Base-by-base conservation (phyloP, 1,140 invertebrate genomes). In the Antheraea pernyi region DNA sequence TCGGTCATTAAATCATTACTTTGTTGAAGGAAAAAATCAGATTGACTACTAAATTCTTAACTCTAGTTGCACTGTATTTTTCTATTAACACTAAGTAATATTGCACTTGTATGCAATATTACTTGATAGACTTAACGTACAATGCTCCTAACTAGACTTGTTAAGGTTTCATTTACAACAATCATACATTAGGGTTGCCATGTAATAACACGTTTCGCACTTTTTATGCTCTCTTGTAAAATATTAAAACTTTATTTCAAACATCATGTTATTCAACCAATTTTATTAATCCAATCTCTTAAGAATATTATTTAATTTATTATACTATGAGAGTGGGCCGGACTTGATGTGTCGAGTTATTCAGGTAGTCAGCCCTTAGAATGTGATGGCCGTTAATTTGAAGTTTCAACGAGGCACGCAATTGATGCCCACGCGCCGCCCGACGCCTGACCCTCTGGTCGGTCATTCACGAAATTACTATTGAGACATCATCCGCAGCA, bases 341-440 rank as follows among this genome's bases (percentile, higher is more conserved):
- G 0, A 16, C 16, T 53, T 16, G 13, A 53, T 53, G 13, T 16
- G 9, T 6, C 11, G 11, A 13, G 11, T 16, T n/a, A 53, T 53
- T 53, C 11, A 63, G 61, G 37, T 46, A 39, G 39, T 37, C 53
- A 59, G 65, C 65, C 48, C 48, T 67, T 67, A 59, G 30, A 69
- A 60, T 75, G 59, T 70, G 19, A 42, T 22, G 30, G 61, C 39
- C 67, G 79, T 88, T 87, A 90, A 90, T 88, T 86, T 81, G 76
- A 83, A 78, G 81, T 83, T 82, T 86, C 82, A 85, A 79, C 81
- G 71, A 82, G 71, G 82, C 70, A 79, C 80, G 76, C 82, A 88
- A 88, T 90, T 90, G 84, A 74, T 74, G 79, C 86, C 86, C 84
- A 90, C 84, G 82, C 86, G 73, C 75, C 8, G 66, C 75, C 65